Base-by-base conservation (phyloP, 2,797 vertebrate species). In the Sebastes itinus region DNA sequence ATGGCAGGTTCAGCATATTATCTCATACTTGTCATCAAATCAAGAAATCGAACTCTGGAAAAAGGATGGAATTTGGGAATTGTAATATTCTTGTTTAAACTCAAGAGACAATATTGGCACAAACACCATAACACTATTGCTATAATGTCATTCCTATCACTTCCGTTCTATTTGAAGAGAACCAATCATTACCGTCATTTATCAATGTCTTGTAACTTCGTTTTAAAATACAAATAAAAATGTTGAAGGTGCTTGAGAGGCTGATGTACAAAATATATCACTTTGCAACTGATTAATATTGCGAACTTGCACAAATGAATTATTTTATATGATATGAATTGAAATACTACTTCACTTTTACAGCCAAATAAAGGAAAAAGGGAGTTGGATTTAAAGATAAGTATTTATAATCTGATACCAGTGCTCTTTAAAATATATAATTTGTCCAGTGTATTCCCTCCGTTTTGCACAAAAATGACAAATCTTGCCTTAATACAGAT, bases 211-310 rank as follows among this genome's bases (percentile, higher is more conserved):
- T 59, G 13, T 68, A 5, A 58, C 9, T 28, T 62, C 4, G 32
- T 5, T 55, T 49, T 33, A 7, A 38, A 73, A 78, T 38, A 38
- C 66, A 59, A 70, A 38, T 18, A 58, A 59, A 59, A 58, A 46
- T 61, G 32, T 60, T 33, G 6, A 54, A 63, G 1, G 20, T 46
- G 10, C 4, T 42, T 25, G 60, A 71, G 14, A 52, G 35, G 61
- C 23, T 38, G 38, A 55, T 33, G 8, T 52, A 49, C 13, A 32
- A 23, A 46, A 49, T 49, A 0, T 20, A n/a, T 52, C 18, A n/a
- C 7, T 63, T 25, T 46, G 13, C 2, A 59, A 25, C 16, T 49
- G 5, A 49, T 23, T 16, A 2, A 77, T 46, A 33, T 16, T 62
- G 16, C 12, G 1, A 66, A 33, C 11, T 52, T 71, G 3, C 20